Percentiles rank a stretch among this genome's conserved stretches.
phyloP scores from a whole-genome alignment of 2,113 vertebrate species.

The Cyprinodon brontotheroides region DNA sequence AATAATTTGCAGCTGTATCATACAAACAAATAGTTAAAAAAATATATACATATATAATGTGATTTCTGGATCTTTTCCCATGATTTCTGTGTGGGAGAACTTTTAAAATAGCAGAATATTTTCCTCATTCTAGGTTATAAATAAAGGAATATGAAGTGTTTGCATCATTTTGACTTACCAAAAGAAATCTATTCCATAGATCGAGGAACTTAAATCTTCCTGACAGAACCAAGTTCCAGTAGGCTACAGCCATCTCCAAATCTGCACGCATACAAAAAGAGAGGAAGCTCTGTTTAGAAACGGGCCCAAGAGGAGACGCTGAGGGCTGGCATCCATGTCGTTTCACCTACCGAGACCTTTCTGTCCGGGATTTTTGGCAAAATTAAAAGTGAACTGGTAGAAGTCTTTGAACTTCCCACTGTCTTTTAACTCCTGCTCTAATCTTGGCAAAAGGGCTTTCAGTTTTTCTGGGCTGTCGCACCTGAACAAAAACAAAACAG shows the following conservation, averaged over 20 bases:
- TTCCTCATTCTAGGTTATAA: background rate
- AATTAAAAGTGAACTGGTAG: slow-evolving; percentile 97
- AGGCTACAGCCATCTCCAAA: slow-evolving; percentile 96
- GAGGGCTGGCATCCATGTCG: background rate
- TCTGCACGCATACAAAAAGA: slow-evolving; percentile 78
- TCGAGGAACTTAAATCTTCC: slow-evolving; percentile 97
- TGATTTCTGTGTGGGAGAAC: too few relatives aligned
- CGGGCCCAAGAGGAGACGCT: background rate
- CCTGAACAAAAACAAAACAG: slow-evolving; percentile 71
- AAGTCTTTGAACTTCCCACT: slow-evolving; percentile 93
- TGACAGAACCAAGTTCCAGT: slow-evolving; percentile 95
- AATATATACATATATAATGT: too few relatives aligned
- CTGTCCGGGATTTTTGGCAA: slow-evolving; percentile 95
- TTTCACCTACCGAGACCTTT: slow-evolving; percentile 90
- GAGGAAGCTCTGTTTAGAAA: background rate
- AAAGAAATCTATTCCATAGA: slow-evolving; percentile 96
- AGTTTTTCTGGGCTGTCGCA: slow-evolving; percentile 94
- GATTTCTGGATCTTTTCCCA: too few relatives aligned
- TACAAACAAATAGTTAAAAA: too few relatives aligned
- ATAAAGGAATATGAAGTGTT: background rate
- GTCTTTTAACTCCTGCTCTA: slow-evolving; percentile 96
- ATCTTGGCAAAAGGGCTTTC: slow-evolving; percentile 86
- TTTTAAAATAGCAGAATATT: too few relatives aligned
- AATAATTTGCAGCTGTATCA: too few relatives aligned
- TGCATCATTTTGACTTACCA: slow-evolving; percentile 83